Evolutionary conservation across 2,113 vertebrate genomes (phyloP).

Genomic region (Capricornis sumatraensis): DNA sequence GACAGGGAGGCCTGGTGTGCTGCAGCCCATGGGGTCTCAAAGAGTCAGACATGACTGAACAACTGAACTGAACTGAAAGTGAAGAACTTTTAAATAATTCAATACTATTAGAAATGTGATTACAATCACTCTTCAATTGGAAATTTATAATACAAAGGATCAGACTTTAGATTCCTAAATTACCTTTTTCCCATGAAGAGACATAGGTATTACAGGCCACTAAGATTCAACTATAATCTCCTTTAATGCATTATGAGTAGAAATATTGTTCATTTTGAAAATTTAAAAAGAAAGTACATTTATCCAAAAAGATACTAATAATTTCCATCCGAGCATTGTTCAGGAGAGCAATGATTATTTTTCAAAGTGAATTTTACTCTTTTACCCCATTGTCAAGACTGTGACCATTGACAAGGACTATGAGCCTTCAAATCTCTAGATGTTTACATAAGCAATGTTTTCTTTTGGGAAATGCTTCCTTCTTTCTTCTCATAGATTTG

Average conservation of each 20-base stretch:
- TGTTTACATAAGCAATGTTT: background rate
- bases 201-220: background rate
- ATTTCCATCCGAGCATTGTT: background rate
- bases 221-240: background rate
- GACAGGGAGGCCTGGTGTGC: background rate
- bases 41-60: background rate
- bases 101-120: background rate
- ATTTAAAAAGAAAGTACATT: background rate
- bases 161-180: background rate
- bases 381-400: background rate
- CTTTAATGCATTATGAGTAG: background rate
- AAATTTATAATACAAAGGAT: background rate
- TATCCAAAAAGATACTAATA: background rate
- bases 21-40: background rate
- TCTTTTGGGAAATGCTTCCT: background rate
- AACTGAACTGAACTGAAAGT: background rate
- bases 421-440: background rate
- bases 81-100: background rate
- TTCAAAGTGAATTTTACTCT: background rate
- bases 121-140: background rate
- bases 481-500: background rate
- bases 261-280: background rate
- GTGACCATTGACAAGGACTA: background rate
- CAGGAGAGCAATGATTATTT: background rate
- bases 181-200: background rate